Percentiles rank a stretch among this genome's conserved stretches.
phyloP scores from a whole-genome alignment of 2,888 invertebrate genomes.

The Eurytoma adleriae region DNA sequence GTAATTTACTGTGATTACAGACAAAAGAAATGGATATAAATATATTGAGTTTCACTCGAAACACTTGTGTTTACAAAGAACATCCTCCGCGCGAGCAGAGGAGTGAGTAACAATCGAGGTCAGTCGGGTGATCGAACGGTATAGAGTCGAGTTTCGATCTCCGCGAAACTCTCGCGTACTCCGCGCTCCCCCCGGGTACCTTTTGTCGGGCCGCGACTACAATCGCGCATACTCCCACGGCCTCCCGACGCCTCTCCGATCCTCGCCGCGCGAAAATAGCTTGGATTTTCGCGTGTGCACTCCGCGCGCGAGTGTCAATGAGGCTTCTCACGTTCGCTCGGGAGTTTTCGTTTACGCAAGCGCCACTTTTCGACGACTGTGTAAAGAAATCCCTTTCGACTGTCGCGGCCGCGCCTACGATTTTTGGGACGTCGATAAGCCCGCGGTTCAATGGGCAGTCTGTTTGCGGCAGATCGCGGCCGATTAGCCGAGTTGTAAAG shows the following conservation, averaged over 20 bases:
- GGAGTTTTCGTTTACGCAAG: too few relatives aligned
- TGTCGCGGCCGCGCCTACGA: too few relatives aligned
- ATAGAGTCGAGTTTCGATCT: background rate
- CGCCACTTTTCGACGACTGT: too few relatives aligned
- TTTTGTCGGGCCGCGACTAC: background rate
- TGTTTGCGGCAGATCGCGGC: too few relatives aligned
- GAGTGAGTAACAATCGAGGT: conserved; percentile 15
- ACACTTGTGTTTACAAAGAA: background rate
- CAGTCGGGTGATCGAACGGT: conserved; percentile 21
- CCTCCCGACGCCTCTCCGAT: conserved; percentile 4
- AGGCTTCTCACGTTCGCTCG: conserved; percentile 15
- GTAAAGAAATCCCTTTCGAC: too few relatives aligned
- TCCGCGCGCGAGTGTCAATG: conserved; percentile 19
- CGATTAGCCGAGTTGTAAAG: too few relatives aligned
- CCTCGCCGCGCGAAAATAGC: too few relatives aligned
- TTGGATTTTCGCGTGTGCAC: background rate
- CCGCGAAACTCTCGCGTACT: background rate
- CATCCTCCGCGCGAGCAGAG: background rate
- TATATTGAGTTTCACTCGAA: background rate
- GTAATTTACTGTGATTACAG: too few relatives aligned
- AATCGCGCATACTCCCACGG: conserved; percentile 35
- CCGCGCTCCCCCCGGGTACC: background rate
- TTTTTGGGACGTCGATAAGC: too few relatives aligned
- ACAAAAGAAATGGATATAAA: too few relatives aligned
- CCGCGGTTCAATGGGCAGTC: too few relatives aligned